These are phyloP conservation scores for Chelmon rostratus DNA, from an alignment of 2,797 vertebrate species.

Conservation along the genomic window DNA sequence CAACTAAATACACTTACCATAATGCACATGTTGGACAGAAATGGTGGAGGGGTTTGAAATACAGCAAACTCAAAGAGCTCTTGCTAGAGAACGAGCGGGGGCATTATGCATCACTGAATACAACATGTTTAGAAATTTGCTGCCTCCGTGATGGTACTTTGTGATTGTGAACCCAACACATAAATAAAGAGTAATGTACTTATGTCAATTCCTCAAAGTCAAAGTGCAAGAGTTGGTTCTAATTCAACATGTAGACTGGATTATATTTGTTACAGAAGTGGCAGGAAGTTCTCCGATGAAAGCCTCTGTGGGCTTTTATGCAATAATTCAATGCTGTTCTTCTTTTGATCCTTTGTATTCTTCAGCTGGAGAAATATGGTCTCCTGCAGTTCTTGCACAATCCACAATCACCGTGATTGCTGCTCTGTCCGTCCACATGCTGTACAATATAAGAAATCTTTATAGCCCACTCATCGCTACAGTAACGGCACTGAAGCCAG, in stretches of 20 bases:
- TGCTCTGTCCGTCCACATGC: constrained; percentile 10
- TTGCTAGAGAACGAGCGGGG: neutral
- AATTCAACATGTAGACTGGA: constrained; percentile 3
- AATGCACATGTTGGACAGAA: neutral
- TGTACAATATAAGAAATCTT: neutral
- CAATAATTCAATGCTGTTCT: constrained; percentile 22
- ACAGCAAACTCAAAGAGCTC: constrained; percentile 3
- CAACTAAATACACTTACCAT: constrained; percentile 1
- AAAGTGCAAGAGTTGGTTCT: constrained; percentile 6
- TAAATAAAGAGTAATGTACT: constrained; percentile 16
- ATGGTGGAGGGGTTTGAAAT: neutral
- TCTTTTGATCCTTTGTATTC: constrained; percentile 33
- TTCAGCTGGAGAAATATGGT: constrained; percentile 11
- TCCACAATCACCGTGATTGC: constrained; percentile 45
- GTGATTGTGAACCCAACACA: neutral
- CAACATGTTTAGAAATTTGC: constrained; percentile 21
- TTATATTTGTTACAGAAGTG: neutral
- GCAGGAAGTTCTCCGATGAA: constrained; percentile 21
- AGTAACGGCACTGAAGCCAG: constrained; percentile 7
- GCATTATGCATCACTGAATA: constrained; percentile 1
- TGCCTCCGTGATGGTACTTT: constrained; percentile 5
- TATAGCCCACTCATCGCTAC: neutral
- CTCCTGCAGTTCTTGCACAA: constrained; percentile 32
- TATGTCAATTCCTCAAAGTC: neutral
- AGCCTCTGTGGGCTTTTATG: neutral